Evolutionary conservation across 2,797 vertebrate species (phyloP).

Genomic region (Uromys caudimaculatus): DNA sequence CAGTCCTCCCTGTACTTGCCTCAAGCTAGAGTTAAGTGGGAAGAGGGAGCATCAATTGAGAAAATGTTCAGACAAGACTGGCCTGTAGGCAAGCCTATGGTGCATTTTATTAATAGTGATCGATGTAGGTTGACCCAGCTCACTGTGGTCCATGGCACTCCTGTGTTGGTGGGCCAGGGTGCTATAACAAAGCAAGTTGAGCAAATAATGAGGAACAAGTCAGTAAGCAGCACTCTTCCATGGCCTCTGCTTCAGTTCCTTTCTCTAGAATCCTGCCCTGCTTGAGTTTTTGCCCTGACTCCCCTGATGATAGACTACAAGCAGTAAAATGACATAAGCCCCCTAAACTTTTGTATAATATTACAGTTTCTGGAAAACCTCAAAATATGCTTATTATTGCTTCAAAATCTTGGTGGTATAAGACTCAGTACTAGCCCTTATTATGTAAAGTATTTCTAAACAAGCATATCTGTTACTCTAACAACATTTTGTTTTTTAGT

Average conservation of each 20-base stretch:
- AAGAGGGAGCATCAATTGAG: neutral
- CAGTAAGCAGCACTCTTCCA: neutral
- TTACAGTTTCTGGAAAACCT: conserved; percentile 29
- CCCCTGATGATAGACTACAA: neutral
- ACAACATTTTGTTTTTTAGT: conserved; percentile 18
- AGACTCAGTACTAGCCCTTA: neutral
- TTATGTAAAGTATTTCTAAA: conserved; percentile 38
- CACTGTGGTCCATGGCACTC: neutral
- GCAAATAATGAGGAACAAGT: neutral
- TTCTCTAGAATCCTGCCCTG: neutral
- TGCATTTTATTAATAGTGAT: neutral
- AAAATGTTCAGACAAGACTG: neutral
- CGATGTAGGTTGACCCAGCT: neutral
- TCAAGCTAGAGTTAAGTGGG: neutral
- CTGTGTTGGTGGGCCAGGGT: neutral
- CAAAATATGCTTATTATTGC: conserved; percentile 8
- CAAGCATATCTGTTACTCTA: neutral
- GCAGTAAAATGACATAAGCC: neutral
- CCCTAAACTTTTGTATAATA: neutral
- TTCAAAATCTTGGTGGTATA: conserved; percentile 26
- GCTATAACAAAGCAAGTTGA: neutral
- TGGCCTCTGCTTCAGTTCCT: neutral
- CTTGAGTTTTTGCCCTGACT: neutral
- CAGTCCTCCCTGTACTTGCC: neutral
- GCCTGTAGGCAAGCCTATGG: neutral